Conservation (phyloP, 2,888 invertebrate species). For the Dysmachus trigonus region DNA sequence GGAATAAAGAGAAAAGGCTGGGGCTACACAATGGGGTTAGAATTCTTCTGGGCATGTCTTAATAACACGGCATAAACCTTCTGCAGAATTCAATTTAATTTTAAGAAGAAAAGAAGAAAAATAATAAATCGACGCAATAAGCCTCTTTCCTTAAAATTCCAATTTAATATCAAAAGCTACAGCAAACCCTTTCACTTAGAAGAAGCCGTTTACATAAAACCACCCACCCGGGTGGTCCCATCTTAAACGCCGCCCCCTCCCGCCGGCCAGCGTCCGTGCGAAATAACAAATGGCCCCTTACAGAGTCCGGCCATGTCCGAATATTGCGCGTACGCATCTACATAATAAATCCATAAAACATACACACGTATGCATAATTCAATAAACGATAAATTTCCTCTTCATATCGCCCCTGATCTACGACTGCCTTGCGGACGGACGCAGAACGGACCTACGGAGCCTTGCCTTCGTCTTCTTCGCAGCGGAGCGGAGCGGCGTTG, state of each 20-base stretch:
- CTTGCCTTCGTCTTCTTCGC: neutral
- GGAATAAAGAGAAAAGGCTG: neutral
- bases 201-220: slow-evolving; percentile 39
- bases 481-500: neutral
- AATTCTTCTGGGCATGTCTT: neutral
- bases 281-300: slow-evolving; percentile 39
- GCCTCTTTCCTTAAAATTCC: slow-evolving; percentile 42
- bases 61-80: slow-evolving; percentile 14
- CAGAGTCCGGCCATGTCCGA: slow-evolving; percentile 33
- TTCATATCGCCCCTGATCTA: slow-evolving; percentile 17
- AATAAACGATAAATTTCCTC: slow-evolving; percentile 50
- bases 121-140: slow-evolving; percentile 41
- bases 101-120: slow-evolving; percentile 30
- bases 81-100: slow-evolving; percentile 40
- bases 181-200: slow-evolving; percentile 40
- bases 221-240: neutral
- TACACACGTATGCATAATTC: slow-evolving; percentile 51
- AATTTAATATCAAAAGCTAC: slow-evolving; percentile 37
- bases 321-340: slow-evolving; percentile 51
- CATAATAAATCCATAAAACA: slow-evolving; percentile 51
- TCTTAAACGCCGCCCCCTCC: neutral
- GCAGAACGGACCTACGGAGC: no score
- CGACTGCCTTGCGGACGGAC: neutral
- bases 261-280: neutral
- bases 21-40: neutral